Evolutionary conservation across 2,888 invertebrate genomes (phyloP).

Genomic region (Colletes collaris): DNA sequence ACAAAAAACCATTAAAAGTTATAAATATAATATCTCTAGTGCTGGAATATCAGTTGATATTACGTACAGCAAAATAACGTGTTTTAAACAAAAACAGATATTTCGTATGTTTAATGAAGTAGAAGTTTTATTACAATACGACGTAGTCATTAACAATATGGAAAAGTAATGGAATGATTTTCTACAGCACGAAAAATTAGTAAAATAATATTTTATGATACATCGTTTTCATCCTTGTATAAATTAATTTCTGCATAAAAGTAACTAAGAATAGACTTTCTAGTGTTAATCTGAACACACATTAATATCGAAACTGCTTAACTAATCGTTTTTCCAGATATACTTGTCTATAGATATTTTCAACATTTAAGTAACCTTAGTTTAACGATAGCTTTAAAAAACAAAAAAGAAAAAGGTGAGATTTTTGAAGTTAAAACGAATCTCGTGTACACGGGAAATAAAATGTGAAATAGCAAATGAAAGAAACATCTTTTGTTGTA

Average conservation of each 20-base stretch:
- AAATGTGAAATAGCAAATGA: constrained; percentile 2
- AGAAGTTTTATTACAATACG: constrained; percentile 38
- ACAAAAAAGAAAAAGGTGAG: background rate
- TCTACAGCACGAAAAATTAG: constrained; percentile 30
- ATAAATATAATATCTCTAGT: background rate
- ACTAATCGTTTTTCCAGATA: constrained; percentile 12
- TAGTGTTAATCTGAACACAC: background rate
- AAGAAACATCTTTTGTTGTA: constrained; percentile 24
- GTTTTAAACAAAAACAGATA: constrained; percentile 16
- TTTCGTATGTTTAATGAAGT: constrained; percentile 32
- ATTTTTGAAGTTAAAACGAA: background rate
- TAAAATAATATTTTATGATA: constrained; percentile 21
- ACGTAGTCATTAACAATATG: constrained; percentile 35
- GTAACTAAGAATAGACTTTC: constrained; percentile 14
- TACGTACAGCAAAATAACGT: background rate
- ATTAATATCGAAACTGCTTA: constrained; percentile 11
- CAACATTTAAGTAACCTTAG: background rate
- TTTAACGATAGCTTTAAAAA: constrained; percentile 20
- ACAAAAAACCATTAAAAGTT: background rate
- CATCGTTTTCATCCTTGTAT: background rate
- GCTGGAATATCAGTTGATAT: background rate
- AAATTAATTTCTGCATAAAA: constrained; percentile 3
- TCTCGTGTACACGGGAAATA: no score
- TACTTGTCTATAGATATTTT: constrained; percentile 2
- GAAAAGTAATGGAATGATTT: constrained; percentile 44